These are phyloP conservation scores for Esox lucius DNA, from an alignment of 2,797 vertebrate species.

Conservation along the genomic window DNA sequence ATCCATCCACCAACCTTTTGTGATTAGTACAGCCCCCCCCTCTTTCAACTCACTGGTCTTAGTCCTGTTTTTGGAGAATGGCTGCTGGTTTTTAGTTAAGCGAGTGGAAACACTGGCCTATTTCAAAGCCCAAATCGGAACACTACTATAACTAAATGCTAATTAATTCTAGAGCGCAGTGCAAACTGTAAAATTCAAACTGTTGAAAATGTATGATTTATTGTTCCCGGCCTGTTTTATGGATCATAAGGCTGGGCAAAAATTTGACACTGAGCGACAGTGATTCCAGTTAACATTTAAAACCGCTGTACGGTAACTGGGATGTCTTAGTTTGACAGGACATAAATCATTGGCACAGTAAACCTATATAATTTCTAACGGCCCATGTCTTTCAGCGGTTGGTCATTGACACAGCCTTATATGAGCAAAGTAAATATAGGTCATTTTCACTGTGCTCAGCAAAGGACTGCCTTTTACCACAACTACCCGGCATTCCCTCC, in stretches of 20 bases:
- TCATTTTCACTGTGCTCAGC: slow-evolving; percentile 40
- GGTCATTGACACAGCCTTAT: slow-evolving; percentile 7
- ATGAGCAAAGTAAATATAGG: slow-evolving; percentile 12
- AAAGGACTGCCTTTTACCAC: slow-evolving; percentile 8
- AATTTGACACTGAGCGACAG: background rate
- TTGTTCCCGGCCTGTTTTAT: background rate
- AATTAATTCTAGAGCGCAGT: slow-evolving; percentile 13
- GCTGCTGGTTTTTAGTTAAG: slow-evolving; percentile 19
- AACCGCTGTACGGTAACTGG: background rate
- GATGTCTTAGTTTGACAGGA: background rate
- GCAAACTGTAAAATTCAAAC: background rate
- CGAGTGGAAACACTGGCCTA: slow-evolving; percentile 14
- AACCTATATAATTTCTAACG: background rate
- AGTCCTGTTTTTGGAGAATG: slow-evolving; percentile 53
- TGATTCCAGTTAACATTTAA: background rate
- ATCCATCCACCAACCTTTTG: slow-evolving; percentile 32
- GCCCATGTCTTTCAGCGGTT: slow-evolving; percentile 4
- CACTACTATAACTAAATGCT: background rate
- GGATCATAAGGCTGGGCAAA: background rate
- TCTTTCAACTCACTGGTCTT: slow-evolving; percentile 48
- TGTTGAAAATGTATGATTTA: background rate
- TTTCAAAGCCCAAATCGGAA: slow-evolving; percentile 28
- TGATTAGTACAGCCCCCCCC: slow-evolving; percentile 34
- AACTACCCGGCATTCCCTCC: slow-evolving; percentile 53
- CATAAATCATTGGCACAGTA: background rate